Base-by-base conservation (phyloP, 1,140 invertebrate genomes). In the Drosophila suzukii region DNA sequence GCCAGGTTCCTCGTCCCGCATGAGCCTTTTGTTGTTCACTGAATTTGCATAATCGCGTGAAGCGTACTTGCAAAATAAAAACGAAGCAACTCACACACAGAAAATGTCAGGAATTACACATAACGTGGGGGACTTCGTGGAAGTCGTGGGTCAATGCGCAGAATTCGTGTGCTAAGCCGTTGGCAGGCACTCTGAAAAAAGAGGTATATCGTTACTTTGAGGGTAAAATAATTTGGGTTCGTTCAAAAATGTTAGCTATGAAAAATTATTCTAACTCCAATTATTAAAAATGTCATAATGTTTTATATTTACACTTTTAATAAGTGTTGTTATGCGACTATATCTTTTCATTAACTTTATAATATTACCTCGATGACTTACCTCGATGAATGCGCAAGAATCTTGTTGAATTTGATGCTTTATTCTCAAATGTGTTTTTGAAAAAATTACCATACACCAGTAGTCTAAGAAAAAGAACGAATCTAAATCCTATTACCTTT, bases 41-140 rank as follows among this genome's bases (percentile, higher is more conserved):
- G 53, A 83, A 86, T 86, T 86, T 86, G 67, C 83, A 86, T 86
- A 86, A 86, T 86, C 83, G 83, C 83, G 83, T 86, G 84, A 83
- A 86, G 83, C 83, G 88, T 88, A 86, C 88, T 86, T 86, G 83
- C 82, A 83, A 88, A 88, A 83, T 88, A 89, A 88, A 88, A 82
- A 61, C 63, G 41, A 75, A 81, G 74, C 60, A 60, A 63, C 78
- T 77, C 54, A 20, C 47, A 66, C 60, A 60, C 85, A 82, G 66
- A 86, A 82, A 86, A 86, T 86, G 83, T 74, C 83, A 88, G 71
- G 86, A 86, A 88, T 86, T 88, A 86, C 83, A 86, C 67, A 71
- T 50, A 67, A 78, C 59, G 76, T 66, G 63, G 63, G 70, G 63
- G 49, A 66, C 44, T 71, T 70, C 67, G 51, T 71, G 74, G 59